Evolutionary conservation across 2,113 vertebrate species (phyloP).

Genomic region (Corydoras sp.): DNA sequence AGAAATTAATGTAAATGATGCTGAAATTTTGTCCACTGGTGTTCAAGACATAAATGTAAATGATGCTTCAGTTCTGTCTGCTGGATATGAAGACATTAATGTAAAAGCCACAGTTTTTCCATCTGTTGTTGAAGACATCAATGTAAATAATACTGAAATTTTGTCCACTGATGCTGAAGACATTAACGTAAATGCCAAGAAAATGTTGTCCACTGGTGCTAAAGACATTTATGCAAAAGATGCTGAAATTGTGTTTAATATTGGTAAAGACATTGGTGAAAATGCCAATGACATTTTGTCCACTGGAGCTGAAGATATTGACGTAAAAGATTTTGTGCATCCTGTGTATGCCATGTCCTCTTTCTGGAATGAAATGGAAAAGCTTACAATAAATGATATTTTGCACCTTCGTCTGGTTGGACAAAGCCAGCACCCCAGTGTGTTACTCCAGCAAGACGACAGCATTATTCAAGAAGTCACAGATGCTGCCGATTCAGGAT

Average conservation of each 20-base stretch:
- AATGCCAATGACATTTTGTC: not conserved
- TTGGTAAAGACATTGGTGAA: no score
- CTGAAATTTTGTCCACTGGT: no score
- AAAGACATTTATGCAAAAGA: not conserved
- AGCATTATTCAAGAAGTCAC: conserved; percentile 31
- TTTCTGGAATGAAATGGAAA: conserved; percentile 74
- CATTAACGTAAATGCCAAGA: not conserved
- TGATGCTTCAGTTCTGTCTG: not conserved
- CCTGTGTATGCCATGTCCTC: conserved; percentile 65
- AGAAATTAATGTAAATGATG: not conserved
- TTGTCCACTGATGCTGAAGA: no score
- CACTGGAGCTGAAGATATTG: not conserved
- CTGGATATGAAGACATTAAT: not conserved
- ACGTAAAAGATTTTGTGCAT: conserved; percentile 3
- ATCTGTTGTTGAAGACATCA: no score
- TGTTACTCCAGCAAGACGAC: conserved; percentile 48
- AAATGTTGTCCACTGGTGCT: not conserved
- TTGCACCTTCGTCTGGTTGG: conserved; percentile 49
- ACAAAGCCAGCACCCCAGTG: conserved; percentile 24
- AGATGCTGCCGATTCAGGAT: conserved; percentile 45
- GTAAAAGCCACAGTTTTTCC: not conserved
- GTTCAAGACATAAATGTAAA: no score
- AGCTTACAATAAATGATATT: conserved; percentile 71
- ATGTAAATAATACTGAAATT: no score
- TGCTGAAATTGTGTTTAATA: not conserved